Conservation (phyloP, 2,888 invertebrate species). For the Liodrosophila aerea region DNA sequence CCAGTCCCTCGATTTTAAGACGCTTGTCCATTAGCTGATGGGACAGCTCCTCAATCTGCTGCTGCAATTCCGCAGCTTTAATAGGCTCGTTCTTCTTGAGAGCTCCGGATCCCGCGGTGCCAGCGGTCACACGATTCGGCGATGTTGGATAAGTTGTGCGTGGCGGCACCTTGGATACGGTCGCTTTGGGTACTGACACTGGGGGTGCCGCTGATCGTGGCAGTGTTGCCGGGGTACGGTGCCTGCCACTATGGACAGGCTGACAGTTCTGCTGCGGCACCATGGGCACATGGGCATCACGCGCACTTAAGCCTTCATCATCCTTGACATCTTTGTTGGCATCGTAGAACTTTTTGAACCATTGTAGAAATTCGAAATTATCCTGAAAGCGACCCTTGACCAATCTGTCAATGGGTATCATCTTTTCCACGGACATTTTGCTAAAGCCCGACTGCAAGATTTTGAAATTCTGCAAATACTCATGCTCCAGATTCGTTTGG, state of each 20-base stretch:
- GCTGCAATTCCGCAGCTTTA: slow-evolving; percentile 78
- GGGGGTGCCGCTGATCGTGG: slow-evolving; percentile 62
- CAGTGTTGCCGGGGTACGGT: slow-evolving; percentile 68
- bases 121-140: slow-evolving; percentile 56
- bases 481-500: slow-evolving; percentile 98
- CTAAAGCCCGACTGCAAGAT: slow-evolving; percentile 97
- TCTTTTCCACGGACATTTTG: slow-evolving; percentile 98
- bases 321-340: slow-evolving; percentile 98
- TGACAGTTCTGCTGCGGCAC: slow-evolving; percentile 81
- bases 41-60: slow-evolving; percentile 82
- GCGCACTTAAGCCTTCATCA: slow-evolving; percentile 94
- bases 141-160: slow-evolving; percentile 74
- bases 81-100: slow-evolving; percentile 77
- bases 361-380: slow-evolving; percentile 99
- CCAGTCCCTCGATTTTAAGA: slow-evolving; percentile 94
- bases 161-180: slow-evolving; percentile 81
- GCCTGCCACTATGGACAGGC: slow-evolving; percentile 77
- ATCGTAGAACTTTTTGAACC: slow-evolving; percentile 99
- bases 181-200: slow-evolving; percentile 77
- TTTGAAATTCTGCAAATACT: slow-evolving; percentile 99
- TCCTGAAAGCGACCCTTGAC: slow-evolving; percentile 99
- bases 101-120: slow-evolving; percentile 75
- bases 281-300: slow-evolving; percentile 93
- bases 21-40: slow-evolving; percentile 90
- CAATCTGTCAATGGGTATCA: slow-evolving; percentile 85